Evolutionary conservation across 1,140 invertebrate species (phyloP), one percentile per base, ranked within the genome.

Genomic region (Drosophila repleta): DNA sequence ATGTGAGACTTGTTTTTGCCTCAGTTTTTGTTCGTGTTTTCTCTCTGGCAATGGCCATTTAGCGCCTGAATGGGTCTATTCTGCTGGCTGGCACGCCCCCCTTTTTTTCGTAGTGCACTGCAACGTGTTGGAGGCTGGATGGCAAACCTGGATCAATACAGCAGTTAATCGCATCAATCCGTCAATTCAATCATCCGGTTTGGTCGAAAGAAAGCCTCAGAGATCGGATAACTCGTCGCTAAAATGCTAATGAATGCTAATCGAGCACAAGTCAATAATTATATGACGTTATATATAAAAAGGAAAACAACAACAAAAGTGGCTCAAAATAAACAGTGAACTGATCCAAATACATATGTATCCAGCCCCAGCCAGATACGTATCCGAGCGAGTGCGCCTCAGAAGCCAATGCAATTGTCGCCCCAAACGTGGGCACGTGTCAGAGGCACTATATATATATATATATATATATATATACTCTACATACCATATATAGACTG

Each of bases 161-260:
- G 4, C n/a, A 4, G 13, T 52, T 26, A 32, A 20, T 41, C 7
- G 7, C 26, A 41, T 24, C 35, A 7, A 39, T 55, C 4, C 18
- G 15, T 55, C 52, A 21, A 55, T 17, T 15, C 17, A n/a, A 20
- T 18, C 32, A 49, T 32, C 7, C 49, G 11, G 26, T 43, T 18
- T 15, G 39, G 15, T 46, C 3, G 20, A 15, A 24, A 56, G 53
- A 56, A 41, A n/a, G 20, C 13, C 17, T 53, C 11, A 21, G 7
- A 56, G 35, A 41, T 53, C 17, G 11, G 15, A 5, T 17, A 24
- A 29, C 17, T n/a, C 43, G 48, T 46, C 46, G 10, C 37, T 37
- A 46, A 72, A 11, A 35, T 72, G 69, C 55, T 72, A 72, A 72
- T 72, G 10, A 58, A 67, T 72, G 69, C 67, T 72, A 72, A 72